A percentile compares a stretch with the other conserved stretches of the same genome.
phyloP scores from a whole-genome alignment of 2,797 vertebrate genomes.

The Rhinoraja longicauda region DNA sequence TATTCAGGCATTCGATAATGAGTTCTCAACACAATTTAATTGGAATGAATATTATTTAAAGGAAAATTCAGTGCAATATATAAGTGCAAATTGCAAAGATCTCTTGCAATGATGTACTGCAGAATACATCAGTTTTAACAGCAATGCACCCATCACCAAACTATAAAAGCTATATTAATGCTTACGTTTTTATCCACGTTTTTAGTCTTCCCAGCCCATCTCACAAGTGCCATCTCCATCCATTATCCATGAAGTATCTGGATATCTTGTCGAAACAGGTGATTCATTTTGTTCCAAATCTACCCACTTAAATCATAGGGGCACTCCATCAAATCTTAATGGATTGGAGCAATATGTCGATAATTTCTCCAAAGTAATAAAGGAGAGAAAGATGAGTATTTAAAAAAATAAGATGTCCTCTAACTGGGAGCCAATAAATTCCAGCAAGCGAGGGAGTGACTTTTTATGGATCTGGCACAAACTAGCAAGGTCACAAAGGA shows the following conservation, averaged over 20 bases:
- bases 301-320: neutral
- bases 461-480: too few relatives aligned
- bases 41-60: neutral
- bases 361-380: neutral
- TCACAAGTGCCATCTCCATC: neutral
- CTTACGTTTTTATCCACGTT: neutral
- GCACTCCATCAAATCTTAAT: neutral
- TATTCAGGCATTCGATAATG: neutral
- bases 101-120: neutral
- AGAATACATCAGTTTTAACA: neutral
- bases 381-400: too few relatives aligned
- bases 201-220: neutral
- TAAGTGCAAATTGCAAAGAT: neutral
- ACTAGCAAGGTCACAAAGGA: too few relatives aligned
- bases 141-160: neutral
- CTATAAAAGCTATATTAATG: neutral
- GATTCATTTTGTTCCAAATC: neutral
- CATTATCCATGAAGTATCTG: neutral
- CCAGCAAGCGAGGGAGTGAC: too few relatives aligned
- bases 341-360: neutral
- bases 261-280: neutral
- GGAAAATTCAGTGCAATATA: too few relatives aligned
- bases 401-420: too few relatives aligned
- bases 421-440: too few relatives aligned
- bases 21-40: neutral